phyloP scores from a whole-genome alignment of 2,797 vertebrate species.

The Perodicticus potto region DNA sequence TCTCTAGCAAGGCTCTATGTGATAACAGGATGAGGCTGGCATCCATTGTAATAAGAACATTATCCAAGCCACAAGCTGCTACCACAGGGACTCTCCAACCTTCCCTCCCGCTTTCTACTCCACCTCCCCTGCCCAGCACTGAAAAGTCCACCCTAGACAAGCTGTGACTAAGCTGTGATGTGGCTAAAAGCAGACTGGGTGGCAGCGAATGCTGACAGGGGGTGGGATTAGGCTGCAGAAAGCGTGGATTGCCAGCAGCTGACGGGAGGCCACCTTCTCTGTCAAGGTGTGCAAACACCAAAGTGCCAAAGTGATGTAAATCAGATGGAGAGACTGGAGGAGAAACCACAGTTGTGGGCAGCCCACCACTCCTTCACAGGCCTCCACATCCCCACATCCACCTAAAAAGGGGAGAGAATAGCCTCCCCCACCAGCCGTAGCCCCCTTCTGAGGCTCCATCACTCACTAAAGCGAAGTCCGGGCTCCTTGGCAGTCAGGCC shows the following conservation, averaged over 20 bases:
- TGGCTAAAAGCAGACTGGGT: background rate
- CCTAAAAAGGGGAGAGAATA: background rate
- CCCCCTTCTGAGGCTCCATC: background rate
- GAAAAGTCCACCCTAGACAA: background rate
- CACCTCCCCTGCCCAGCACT: background rate
- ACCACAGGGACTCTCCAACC: background rate
- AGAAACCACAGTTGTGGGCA: background rate
- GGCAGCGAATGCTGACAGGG: background rate
- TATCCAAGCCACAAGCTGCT: background rate
- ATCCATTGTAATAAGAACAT: background rate
- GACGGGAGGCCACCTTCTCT: background rate
- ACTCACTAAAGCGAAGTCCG: background rate
- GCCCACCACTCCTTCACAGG: background rate
- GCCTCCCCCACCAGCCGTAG: background rate
- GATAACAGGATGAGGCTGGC: background rate
- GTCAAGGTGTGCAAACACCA: background rate
- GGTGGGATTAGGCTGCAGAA: background rate
- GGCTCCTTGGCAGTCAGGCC: background rate
- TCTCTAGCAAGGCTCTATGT: background rate
- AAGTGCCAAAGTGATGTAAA: background rate
- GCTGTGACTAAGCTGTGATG: background rate
- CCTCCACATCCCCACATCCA: too few species aligned
- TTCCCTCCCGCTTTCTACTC: background rate
- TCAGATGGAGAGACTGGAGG: background rate
- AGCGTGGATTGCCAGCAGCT: background rate